phyloP scores from a whole-genome alignment of 2,888 invertebrate species.

The Drosophila mulleri region DNA sequence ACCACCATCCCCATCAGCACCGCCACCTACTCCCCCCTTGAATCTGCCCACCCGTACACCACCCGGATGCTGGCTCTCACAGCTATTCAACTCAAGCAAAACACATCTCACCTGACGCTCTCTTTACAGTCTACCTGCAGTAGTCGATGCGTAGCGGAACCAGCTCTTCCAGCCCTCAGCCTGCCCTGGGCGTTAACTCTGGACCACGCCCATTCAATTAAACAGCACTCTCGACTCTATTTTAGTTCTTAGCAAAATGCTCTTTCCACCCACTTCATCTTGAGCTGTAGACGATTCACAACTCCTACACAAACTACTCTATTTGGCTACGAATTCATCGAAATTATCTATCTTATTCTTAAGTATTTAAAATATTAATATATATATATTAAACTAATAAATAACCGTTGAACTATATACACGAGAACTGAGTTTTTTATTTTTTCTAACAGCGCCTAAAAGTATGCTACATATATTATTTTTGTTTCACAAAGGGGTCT shows the following conservation, averaged over 20 bases:
- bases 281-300: constrained; percentile 26
- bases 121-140: constrained; percentile 77
- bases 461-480: constrained; percentile 39
- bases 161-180: constrained; percentile 58
- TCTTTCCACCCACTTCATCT: constrained; percentile 30
- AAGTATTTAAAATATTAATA: constrained; percentile 68
- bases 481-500: too few relatives aligned
- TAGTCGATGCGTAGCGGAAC: constrained; percentile 60
- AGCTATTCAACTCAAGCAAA: constrained; percentile 37
- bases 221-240: constrained; percentile 42
- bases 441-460: constrained; percentile 32
- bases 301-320: constrained; percentile 1
- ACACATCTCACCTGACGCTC: constrained; percentile 70
- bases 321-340: constrained; percentile 43
- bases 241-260: constrained; percentile 45
- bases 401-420: constrained; percentile 56
- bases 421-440: background rate
- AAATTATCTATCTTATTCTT: constrained; percentile 53
- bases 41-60: constrained; percentile 13
- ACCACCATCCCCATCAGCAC: background rate
- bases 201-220: constrained; percentile 55
- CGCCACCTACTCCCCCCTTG: constrained; percentile 2
- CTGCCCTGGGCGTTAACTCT: constrained; percentile 57
- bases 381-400: constrained; percentile 50
- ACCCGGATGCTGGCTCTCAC: constrained; percentile 33